Percentiles rank a stretch among this genome's conserved stretches.
These are phyloP conservation scores for Drosophila pectinifera DNA, from an alignment of 1,140 invertebrate species.

Conservation along the genomic window DNA sequence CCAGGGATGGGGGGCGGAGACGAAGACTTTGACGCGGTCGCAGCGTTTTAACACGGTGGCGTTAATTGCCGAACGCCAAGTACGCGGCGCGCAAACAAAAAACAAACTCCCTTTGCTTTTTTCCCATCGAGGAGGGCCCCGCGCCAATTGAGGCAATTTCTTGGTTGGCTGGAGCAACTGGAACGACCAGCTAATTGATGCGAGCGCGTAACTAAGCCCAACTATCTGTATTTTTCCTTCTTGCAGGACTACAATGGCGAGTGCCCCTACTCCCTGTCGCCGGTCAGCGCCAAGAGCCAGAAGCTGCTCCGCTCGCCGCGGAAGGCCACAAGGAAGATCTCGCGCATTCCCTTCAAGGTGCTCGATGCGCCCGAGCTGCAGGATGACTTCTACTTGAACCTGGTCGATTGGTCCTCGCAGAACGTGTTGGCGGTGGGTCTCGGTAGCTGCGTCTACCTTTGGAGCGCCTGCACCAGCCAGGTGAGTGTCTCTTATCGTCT, in stretches of 20 bases:
- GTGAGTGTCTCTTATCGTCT: slow-evolving; percentile 84
- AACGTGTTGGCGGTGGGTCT: slow-evolving; percentile 99
- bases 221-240: background rate
- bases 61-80: slow-evolving; percentile 72
- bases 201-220: background rate
- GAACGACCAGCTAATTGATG: slow-evolving; percentile 43
- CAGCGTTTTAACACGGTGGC: slow-evolving; percentile 65
- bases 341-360: slow-evolving; percentile 98
- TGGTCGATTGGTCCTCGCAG: slow-evolving; percentile 99
- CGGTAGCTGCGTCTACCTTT: slow-evolving; percentile 99
- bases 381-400: slow-evolving; percentile 99
- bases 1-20: background rate
- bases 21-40: slow-evolving; percentile 41
- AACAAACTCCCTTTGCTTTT: slow-evolving; percentile 12
- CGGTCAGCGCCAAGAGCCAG: slow-evolving; percentile 97
- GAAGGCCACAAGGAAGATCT: slow-evolving; percentile 98
- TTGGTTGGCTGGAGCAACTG: slow-evolving; percentile 49
- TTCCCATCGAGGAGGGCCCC: background rate
- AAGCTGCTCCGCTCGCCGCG: slow-evolving; percentile 96
- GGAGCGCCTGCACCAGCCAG: slow-evolving; percentile 99
- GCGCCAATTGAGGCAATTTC: slow-evolving; percentile 47
- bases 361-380: slow-evolving; percentile 99
- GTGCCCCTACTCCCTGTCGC: slow-evolving; percentile 96
- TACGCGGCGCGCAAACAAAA: slow-evolving; percentile 72
- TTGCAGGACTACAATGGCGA: slow-evolving; percentile 87